These are phyloP conservation scores for Pygoscelis antarcticus DNA, from an alignment of 2,113 vertebrate genomes.

Conservation along the genomic window DNA sequence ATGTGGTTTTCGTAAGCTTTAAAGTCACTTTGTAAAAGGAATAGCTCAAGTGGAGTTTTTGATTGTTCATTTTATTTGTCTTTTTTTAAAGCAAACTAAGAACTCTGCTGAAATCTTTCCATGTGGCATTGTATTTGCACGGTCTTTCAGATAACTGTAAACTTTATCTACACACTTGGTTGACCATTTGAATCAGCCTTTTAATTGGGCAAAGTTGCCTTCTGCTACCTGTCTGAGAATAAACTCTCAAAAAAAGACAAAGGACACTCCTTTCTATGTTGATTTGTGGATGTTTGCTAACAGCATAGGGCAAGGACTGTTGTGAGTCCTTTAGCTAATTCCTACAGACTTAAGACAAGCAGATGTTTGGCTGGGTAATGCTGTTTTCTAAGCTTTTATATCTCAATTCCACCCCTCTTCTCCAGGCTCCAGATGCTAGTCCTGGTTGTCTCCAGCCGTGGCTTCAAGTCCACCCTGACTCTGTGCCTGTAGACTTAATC, in stretches of 20 bases:
- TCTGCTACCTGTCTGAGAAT: background rate
- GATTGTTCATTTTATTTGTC: background rate
- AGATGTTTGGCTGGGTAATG: fast-evolving
- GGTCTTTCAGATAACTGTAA: background rate
- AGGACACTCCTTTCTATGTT: background rate
- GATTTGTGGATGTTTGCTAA: background rate
- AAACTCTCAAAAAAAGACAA: background rate
- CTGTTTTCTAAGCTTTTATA: background rate
- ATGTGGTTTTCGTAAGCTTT: background rate
- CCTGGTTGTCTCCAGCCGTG: background rate
- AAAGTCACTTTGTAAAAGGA: background rate
- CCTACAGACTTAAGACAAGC: background rate
- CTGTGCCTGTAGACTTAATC: background rate
- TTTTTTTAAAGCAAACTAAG: background rate
- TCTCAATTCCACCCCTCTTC: background rate
- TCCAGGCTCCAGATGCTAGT: background rate
- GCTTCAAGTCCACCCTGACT: background rate
- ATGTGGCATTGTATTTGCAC: background rate
- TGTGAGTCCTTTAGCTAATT: background rate
- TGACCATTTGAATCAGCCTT: background rate
- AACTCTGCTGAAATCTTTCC: background rate
- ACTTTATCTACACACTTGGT: background rate
- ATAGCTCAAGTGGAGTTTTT: background rate
- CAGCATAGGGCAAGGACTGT: background rate
- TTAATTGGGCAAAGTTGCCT: background rate